Percentiles rank a stretch among this genome's conserved stretches.
Evolutionary conservation across 1,140 invertebrate species (phyloP).

Genomic region (Pseudomyrmex dendroicus): DNA sequence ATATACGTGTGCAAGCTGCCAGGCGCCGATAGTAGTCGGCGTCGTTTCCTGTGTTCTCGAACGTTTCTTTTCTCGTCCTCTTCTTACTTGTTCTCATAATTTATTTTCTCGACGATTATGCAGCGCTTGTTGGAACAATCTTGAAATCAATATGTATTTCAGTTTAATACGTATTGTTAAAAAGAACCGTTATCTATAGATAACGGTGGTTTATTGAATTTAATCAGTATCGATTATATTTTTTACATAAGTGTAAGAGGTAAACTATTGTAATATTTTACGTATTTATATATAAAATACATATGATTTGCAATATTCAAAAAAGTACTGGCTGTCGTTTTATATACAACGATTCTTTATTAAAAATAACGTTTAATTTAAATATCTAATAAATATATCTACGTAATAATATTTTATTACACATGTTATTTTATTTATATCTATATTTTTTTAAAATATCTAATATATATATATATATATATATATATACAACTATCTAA

Average conservation of each 20-base stretch:
- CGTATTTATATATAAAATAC: no score
- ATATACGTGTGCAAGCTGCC: constrained; percentile 73
- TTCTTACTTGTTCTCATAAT: constrained; percentile 27
- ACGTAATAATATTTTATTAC: no score
- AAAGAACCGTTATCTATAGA: neutral
- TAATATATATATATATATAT: no score
- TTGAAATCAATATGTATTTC: neutral
- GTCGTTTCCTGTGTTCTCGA: constrained; percentile 72
- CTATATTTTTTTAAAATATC: no score
- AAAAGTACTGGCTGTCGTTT: no score
- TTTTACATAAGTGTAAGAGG: neutral
- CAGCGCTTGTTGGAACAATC: neutral
- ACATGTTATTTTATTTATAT: no score
- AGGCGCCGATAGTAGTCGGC: constrained; percentile 70
- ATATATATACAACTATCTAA: no score
- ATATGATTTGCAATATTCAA: no score
- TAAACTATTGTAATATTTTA: neutral
- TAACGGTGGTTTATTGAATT: neutral
- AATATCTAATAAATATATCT: no score
- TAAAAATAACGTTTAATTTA: no score
- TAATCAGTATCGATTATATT: neutral
- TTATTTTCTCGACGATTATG: constrained; percentile 18
- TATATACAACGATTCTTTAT: no score
- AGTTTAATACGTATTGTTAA: neutral
- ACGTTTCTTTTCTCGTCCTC: neutral